A percentile compares a stretch with the other conserved stretches of the same genome.
phyloP scores from a whole-genome alignment of 2,888 invertebrate genomes.

The Deroplatys truncata region DNA sequence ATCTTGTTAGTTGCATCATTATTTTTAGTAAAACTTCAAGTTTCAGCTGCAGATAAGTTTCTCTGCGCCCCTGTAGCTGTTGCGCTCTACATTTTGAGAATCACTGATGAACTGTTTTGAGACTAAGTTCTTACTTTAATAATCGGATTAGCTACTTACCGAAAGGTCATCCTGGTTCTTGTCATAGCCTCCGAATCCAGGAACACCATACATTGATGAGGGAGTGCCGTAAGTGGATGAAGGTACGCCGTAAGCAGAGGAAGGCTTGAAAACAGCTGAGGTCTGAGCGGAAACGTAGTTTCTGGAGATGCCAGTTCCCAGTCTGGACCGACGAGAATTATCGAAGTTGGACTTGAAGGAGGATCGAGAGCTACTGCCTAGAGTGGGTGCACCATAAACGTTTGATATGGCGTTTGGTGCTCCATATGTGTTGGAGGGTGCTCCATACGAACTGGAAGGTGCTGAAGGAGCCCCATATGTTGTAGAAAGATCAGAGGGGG shows the following conservation, averaged over 20 bases:
- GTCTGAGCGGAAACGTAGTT: conserved; percentile 43
- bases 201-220: conserved; percentile 13
- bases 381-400: conserved; percentile 41
- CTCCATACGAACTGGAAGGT: conserved; percentile 43
- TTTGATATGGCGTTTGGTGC: conserved; percentile 44
- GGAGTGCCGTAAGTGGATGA: conserved; percentile 19
- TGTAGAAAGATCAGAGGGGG: conserved; percentile 44
- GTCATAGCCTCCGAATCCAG: conserved; percentile 8
- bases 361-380: background rate
- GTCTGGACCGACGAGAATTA: background rate
- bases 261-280: conserved; percentile 17
- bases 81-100: too few species aligned
- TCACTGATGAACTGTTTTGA: too few species aligned
- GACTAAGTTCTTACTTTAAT: too few species aligned
- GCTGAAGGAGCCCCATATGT: conserved; percentile 45
- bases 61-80: too few species aligned
- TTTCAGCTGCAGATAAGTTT: too few species aligned
- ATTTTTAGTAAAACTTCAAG: too few species aligned
- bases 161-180: conserved; percentile 17
- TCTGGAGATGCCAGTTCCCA: conserved; percentile 44
- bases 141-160: background rate
- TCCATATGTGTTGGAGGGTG: conserved; percentile 50
- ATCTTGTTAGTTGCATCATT: too few species aligned
- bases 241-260: background rate
- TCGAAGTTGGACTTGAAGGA: background rate